Evolutionary conservation across 1,140 invertebrate species (phyloP).

Genomic region (Stegodyphus dumicola): DNA sequence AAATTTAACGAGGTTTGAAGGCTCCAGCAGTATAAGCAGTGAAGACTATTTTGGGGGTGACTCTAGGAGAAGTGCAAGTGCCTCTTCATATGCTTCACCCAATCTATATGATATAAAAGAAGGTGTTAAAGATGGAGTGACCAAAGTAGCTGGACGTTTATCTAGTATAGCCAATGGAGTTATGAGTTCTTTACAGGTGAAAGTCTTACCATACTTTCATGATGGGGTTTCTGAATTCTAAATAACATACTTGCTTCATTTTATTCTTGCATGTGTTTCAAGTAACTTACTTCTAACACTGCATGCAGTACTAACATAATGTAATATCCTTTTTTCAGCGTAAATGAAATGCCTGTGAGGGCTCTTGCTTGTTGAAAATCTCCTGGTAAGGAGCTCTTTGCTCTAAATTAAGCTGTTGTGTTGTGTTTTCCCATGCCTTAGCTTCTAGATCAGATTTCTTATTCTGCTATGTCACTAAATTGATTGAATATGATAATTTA

Average conservation of each 20-base stretch:
- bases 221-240: not conserved
- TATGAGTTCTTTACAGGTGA: slow-evolving; percentile 71
- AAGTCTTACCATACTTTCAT: not conserved
- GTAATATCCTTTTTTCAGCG: slow-evolving; percentile 42
- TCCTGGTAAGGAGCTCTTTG: slow-evolving; percentile 50
- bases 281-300: not conserved
- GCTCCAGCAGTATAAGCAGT: slow-evolving; percentile 93
- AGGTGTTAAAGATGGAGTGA: slow-evolving; percentile 94
- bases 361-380: slow-evolving; percentile 10
- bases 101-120: slow-evolving; percentile 96
- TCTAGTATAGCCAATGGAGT: slow-evolving; percentile 94
- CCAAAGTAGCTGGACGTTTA: slow-evolving; percentile 93
- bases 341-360: slow-evolving; percentile 38
- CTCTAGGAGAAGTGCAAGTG: slow-evolving; percentile 17
- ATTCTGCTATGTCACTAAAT: too few species aligned
- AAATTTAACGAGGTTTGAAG: slow-evolving; percentile 84
- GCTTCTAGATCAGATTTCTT: too few species aligned
- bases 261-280: not conserved
- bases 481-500: too few species aligned
- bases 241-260: not conserved
- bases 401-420: not conserved
- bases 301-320: slow-evolving; percentile 37
- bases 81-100: slow-evolving; percentile 72
- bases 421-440: too few species aligned
- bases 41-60: slow-evolving; percentile 90